Conservation (phyloP, 2,797 vertebrate species). For the Acipenser transmontanus region DNA sequence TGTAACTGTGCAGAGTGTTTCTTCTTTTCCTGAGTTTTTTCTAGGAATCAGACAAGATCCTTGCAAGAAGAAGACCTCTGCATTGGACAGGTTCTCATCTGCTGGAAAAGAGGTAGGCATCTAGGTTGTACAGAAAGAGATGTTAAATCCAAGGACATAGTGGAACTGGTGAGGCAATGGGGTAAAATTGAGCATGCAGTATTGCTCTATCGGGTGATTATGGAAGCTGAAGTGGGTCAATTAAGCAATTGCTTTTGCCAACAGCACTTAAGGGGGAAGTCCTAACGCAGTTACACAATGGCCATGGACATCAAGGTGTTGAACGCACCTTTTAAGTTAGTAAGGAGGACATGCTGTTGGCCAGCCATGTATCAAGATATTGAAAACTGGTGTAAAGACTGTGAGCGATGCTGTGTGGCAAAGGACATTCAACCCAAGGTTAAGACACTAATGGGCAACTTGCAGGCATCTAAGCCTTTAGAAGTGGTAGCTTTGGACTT, state of each 20-base stretch:
- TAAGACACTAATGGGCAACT: neutral
- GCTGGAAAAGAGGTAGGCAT: neutral
- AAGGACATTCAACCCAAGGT: slow-evolving; percentile 2
- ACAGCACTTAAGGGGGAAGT: neutral
- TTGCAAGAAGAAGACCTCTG: neutral
- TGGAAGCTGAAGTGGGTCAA: neutral
- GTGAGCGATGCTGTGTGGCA: neutral
- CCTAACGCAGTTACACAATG: neutral
- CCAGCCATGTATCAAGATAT: slow-evolving; percentile 3
- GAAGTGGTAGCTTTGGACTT: neutral
- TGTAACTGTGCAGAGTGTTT: neutral
- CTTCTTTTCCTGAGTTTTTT: neutral
- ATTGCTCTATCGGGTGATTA: neutral
- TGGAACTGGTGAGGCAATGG: neutral
- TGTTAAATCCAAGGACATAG: neutral
- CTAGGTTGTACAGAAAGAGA: neutral
- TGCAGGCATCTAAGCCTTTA: neutral
- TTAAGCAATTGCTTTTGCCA: neutral
- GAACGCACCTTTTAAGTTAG: neutral
- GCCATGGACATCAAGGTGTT: neutral
- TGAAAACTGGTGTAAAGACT: too few relatives aligned
- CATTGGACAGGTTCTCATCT: neutral
- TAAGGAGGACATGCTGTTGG: slow-evolving; percentile 4
- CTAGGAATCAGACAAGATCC: neutral
- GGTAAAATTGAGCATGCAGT: neutral